These are phyloP conservation scores for Sebastes baramenuke DNA, from an alignment of 2,797 vertebrate genomes.

Conservation along the genomic window DNA sequence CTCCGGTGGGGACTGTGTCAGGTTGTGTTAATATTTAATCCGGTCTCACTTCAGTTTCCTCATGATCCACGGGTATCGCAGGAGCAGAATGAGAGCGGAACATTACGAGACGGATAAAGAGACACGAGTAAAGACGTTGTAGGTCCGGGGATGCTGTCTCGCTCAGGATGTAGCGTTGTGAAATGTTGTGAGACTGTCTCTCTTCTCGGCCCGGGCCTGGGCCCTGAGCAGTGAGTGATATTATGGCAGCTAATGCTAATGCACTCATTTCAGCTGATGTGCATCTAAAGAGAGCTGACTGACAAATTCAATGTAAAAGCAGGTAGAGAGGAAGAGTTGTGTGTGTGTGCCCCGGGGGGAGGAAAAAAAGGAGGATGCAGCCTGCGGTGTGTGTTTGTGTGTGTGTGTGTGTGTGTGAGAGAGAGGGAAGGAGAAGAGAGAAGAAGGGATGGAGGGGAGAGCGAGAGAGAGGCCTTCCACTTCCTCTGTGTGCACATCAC, in stretches of 20 bases:
- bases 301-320: constrained; percentile 58
- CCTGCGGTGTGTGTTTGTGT: neutral
- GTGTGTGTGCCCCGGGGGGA: neutral
- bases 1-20: constrained; percentile 80
- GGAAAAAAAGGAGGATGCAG: neutral
- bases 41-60: constrained; percentile 73
- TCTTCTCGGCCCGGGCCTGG: constrained; percentile 5
- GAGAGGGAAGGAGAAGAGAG: constrained; percentile 5
- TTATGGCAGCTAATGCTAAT: constrained; percentile 57
- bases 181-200: constrained; percentile 30
- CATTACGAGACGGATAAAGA: constrained; percentile 51
- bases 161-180: constrained; percentile 25
- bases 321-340: constrained; percentile 38
- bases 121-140: constrained; percentile 45
- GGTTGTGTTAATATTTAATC: constrained; percentile 93
- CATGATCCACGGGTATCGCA: constrained; percentile 67
- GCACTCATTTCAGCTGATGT: constrained; percentile 66
- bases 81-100: constrained; percentile 44
- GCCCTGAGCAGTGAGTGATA: constrained; percentile 38
- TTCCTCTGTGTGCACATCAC: constrained; percentile 83
- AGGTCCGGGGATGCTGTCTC: constrained; percentile 33
- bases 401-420: neutral
- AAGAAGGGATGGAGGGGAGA: constrained; percentile 33
- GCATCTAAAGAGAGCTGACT: constrained; percentile 65
- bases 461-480: constrained; percentile 45